These are phyloP conservation scores for Bujurquina vittata DNA, from an alignment of 2,113 vertebrate species.

Conservation along the genomic window DNA sequence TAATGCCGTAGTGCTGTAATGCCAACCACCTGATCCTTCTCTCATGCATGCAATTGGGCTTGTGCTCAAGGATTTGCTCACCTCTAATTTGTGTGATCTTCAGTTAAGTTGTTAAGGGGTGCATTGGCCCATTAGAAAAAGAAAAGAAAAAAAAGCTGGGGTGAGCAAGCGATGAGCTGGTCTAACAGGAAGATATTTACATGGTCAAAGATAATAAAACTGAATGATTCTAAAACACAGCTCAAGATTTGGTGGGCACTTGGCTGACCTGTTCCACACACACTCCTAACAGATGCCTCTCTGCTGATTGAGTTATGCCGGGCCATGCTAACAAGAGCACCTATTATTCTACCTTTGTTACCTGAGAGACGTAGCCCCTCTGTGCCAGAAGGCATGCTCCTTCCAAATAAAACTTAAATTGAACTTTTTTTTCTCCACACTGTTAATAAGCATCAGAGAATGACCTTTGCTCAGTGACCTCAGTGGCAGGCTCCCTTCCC, in stretches of 20 bases:
- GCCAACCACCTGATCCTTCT: conserved; percentile 81
- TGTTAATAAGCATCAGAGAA: conserved; percentile 57
- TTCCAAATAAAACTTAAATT: conserved; percentile 50
- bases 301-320: background rate
- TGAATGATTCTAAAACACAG: background rate
- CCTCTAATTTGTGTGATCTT: conserved; percentile 67
- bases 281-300: background rate
- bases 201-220: background rate
- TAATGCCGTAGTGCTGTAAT: conserved; percentile 74
- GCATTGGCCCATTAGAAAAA: background rate
- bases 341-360: conserved; percentile 16
- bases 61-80: conserved; percentile 60
- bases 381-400: conserved; percentile 13
- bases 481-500: conserved; percentile 41
- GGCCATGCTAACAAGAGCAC: conserved; percentile 4
- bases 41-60: conserved; percentile 70
- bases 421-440: background rate
- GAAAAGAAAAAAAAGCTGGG: background rate
- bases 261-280: background rate
- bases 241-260: background rate
- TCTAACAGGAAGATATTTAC: conserved; percentile 1
- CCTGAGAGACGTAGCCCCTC: conserved; percentile 9
- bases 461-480: conserved; percentile 67
- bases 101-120: conserved; percentile 36
- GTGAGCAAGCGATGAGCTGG: background rate